Base-by-base conservation (phyloP, 2,888 invertebrate species). In the Tetranychus piercei region DNA sequence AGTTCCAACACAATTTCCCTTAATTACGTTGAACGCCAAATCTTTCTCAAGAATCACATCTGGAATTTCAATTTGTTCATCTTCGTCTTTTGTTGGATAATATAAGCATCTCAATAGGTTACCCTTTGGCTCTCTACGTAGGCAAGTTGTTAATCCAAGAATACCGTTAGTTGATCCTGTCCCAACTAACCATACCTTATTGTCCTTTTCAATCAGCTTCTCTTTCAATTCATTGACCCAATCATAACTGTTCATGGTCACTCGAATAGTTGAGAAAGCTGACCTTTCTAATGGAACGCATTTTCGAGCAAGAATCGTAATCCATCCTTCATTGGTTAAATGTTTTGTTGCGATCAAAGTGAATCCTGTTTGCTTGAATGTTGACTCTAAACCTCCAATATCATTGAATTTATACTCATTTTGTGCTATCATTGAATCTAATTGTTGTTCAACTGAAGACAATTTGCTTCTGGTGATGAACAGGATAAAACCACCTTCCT, bases 121-220 rank as follows among this genome's bases (percentile, higher is more conserved):
- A 22, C 73, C 73, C 11, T 11, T 9, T 6, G 73, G 73, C n/a
- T 73, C 73, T 73, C 20, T 45, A 8, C 64, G 55, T 6, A 73
- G n/a, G 18, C 71, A 71, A 18, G 43, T 71, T 11, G 71, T 18
- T 44, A 71, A 18, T 15, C 71, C 71, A 11, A 71, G 23, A 44
- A 71, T 43, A n/a, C 71, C 71, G 18, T 71, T 71, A 5, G 71
- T 71, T 18, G 44, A 20, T 71, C 44, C 44, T 15, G n/a, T 8
- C 4, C 44, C 71, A 71, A 34, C 44, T 43, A 71, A 15, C 71
- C 71, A 71, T 11, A 71, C 34, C n/a, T n/a, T 43, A 15, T 44
- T 71, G 9, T 15, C n/a, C 43, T 71, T 71, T 44, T 44, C 71
- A 44, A 23, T 71, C 18, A 71, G 6, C 20, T 11, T 15, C 1